Evolutionary conservation across 1,140 invertebrate genomes (phyloP).

Genomic region (Eulimnadia texana): DNA sequence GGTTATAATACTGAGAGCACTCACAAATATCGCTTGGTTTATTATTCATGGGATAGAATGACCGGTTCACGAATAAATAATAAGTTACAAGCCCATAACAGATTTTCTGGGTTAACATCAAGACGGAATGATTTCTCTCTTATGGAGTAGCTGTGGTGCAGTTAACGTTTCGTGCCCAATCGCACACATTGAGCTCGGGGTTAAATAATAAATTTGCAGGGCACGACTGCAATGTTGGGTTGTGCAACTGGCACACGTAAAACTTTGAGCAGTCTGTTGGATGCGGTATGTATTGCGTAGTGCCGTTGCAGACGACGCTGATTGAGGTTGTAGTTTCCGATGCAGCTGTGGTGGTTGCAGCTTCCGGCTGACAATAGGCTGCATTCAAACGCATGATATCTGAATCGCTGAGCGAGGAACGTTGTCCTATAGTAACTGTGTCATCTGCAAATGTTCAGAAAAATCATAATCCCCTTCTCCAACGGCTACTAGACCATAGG

Average conservation of each 20-base stretch:
- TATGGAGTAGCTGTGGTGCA: slow-evolving; percentile 3
- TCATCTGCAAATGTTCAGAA: neutral
- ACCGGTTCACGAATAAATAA: too few species aligned
- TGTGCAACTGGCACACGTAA: neutral
- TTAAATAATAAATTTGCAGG: slow-evolving; percentile 2
- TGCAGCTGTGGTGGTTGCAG: neutral
- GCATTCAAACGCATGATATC: slow-evolving; percentile 6
- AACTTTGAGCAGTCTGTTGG: neutral
- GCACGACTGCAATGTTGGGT: neutral
- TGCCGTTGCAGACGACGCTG: neutral
- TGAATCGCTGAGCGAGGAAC: slow-evolving; percentile 2
- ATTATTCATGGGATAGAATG: too few species aligned
- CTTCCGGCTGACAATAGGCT: neutral
- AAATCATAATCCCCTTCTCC: too few species aligned
- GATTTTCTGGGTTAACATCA: too few species aligned
- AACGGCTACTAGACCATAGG: too few species aligned
- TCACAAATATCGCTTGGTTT: too few species aligned
- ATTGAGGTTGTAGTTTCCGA: neutral
- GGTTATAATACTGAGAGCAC: too few species aligned
- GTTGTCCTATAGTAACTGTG: slow-evolving; percentile 2
- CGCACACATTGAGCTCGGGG: slow-evolving; percentile 1
- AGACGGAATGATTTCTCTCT: too few species aligned
- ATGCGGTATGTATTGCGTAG: slow-evolving; percentile 4
- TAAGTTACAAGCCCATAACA: too few species aligned
- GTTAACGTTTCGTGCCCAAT: neutral